Base-by-base conservation (phyloP, 1,140 invertebrate genomes). In the Papilio glaucus region DNA sequence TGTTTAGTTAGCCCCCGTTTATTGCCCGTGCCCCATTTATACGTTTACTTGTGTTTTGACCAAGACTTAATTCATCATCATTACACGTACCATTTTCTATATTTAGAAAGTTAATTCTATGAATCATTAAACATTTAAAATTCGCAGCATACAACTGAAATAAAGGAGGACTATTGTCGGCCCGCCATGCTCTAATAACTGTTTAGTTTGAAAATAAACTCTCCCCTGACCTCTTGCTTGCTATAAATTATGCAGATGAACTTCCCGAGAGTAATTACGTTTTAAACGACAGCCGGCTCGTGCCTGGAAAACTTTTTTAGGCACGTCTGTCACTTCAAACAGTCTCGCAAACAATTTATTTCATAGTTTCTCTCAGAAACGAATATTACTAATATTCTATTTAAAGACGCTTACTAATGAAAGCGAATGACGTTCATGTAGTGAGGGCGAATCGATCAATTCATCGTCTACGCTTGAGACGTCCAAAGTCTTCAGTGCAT, bases 241-340 rank as follows among this genome's bases (percentile, higher is more conserved):
- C 10, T 12, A 53, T 53, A 53, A 53, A 53, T 53, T 53, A 53
- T 53, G 49, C 49, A 53, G 49, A 53, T 53, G 49, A 24, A 53
- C 49, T 53, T 53, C 10, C 49, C 49, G 18, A 53, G 18, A 53
- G 21, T 53, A 53, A 53, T 53, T 53, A 53, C 45, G 18, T 53
- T 53, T 53, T 53, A 53, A 53, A 53, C 10, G 49, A 53, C 49
- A 53, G 9, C 49, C 2, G 9, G 21, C 3, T 24, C 49, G 49
- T 53, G 49, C 2, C 21, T 53, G 49, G 49, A 53, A 53, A 53
- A 10, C 18, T 53, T 53, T 53, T 45, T 53, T 24, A 53, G 9
- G 4, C 49, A 53, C 49, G 21, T 24, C 49, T 10, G 12, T 24
- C 24, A 53, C 18, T 33, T 18, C 21, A 53, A 53, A 53, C 10